These are phyloP conservation scores for Synergus gifuensis DNA, from an alignment of 2,888 invertebrate genomes.

Conservation along the genomic window DNA sequence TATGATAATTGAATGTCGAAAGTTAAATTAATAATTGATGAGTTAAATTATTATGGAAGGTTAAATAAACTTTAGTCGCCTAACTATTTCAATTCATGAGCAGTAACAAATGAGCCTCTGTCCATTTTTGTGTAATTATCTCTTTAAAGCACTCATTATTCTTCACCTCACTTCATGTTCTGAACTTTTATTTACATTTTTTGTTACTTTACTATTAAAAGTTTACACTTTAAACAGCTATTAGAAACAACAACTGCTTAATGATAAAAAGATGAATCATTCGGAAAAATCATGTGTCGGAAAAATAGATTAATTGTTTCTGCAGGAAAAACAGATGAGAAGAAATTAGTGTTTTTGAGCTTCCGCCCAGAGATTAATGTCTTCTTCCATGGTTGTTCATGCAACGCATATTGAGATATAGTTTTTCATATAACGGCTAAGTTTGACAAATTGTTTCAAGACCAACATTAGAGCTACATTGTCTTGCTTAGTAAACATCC, in stretches of 20 bases:
- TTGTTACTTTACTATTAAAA: neutral
- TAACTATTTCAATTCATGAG: neutral
- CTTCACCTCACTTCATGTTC: neutral
- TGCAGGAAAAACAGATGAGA: neutral
- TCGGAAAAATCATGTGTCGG: neutral
- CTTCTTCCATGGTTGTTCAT: neutral
- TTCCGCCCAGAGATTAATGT: neutral
- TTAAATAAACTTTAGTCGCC: neutral
- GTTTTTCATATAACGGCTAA: neutral
- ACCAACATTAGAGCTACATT: neutral
- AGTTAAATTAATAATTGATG: too few species aligned
- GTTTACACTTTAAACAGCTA: neutral
- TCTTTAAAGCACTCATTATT: neutral
- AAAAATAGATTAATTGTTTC: neutral
- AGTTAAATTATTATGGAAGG: neutral
- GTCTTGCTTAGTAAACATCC: neutral
- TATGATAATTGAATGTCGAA: too few species aligned
- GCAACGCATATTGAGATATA: neutral
- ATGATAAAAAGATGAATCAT: neutral
- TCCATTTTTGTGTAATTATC: neutral
- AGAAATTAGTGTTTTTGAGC: neutral
- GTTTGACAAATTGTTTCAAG: neutral
- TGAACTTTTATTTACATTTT: constrained; percentile 1
- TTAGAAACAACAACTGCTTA: neutral
- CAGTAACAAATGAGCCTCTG: too few species aligned